Conservation (phyloP, 2,797 vertebrate species). For the Vipera ursinii region DNA sequence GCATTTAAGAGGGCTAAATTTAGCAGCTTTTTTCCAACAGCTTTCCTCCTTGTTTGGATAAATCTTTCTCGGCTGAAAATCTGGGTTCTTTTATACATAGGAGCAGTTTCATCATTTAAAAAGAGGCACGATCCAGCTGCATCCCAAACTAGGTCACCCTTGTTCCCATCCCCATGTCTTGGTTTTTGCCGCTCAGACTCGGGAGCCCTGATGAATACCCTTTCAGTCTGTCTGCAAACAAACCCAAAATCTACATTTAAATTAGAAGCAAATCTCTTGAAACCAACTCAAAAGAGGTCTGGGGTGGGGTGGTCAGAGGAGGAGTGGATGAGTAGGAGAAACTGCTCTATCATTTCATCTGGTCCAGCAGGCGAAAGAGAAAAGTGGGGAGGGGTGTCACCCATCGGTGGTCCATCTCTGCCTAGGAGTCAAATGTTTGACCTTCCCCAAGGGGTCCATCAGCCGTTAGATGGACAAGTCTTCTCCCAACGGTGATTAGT, state of each 20-base stretch:
- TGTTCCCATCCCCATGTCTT: neutral
- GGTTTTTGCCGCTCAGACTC: neutral
- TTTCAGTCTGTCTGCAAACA: neutral
- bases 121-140: too few species aligned
- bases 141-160: neutral
- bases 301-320: neutral
- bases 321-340: neutral
- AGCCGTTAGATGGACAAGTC: neutral
- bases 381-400: neutral
- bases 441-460: neutral
- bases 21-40: neutral
- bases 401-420: neutral
- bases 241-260: too few species aligned
- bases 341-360: neutral
- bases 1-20: neutral
- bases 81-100: too few species aligned
- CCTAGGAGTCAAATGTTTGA: neutral
- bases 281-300: neutral
- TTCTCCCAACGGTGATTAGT: neutral
- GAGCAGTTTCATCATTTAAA: neutral
- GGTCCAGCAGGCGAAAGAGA: neutral
- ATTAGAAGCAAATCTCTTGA: neutral
- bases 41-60: neutral
- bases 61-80: neutral
- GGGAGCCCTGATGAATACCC: neutral